Conservation (phyloP, 1,140 invertebrate species). For the Asobara japonica region DNA sequence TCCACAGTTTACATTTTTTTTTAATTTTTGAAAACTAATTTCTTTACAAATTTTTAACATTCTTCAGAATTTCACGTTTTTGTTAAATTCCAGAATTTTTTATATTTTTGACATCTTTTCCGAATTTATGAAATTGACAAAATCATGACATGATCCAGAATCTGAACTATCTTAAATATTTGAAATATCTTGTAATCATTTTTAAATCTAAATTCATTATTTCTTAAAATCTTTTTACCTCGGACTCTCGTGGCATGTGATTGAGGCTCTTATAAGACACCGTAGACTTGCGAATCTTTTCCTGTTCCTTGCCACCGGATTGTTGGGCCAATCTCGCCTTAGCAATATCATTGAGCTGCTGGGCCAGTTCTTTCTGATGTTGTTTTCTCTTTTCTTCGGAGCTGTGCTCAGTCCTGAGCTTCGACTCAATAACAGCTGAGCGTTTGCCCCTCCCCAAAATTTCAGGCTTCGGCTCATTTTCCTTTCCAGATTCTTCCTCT, state of each 20-base stretch:
- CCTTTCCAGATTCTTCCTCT: constrained; percentile 78
- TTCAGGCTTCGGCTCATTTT: constrained; percentile 72
- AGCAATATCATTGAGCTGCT: constrained; percentile 91
- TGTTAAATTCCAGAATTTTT: too few relatives aligned
- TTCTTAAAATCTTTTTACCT: too few relatives aligned
- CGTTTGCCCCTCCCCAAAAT: constrained; percentile 84
- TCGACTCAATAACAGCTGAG: constrained; percentile 94
- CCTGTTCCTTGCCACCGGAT: constrained; percentile 84
- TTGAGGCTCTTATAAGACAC: constrained; percentile 93
- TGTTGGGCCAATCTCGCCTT: constrained; percentile 90
- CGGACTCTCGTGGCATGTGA: constrained; percentile 92
- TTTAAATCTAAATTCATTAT: too few relatives aligned
- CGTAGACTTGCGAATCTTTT: constrained; percentile 92
- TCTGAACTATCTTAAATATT: too few relatives aligned
- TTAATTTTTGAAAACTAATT: too few relatives aligned
- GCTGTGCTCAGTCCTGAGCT: constrained; percentile 94
- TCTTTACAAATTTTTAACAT: too few relatives aligned
- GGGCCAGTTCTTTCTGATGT: constrained; percentile 95
- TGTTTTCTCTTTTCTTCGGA: constrained; percentile 97
- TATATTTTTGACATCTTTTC: too few relatives aligned
- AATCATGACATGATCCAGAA: too few relatives aligned
- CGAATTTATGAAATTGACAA: too few relatives aligned
- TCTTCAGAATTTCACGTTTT: too few relatives aligned
- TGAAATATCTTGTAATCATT: too few relatives aligned
- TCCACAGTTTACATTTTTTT: too few relatives aligned